phyloP scores from a whole-genome alignment of 2,888 invertebrate genomes.

The Congeria kusceri region DNA sequence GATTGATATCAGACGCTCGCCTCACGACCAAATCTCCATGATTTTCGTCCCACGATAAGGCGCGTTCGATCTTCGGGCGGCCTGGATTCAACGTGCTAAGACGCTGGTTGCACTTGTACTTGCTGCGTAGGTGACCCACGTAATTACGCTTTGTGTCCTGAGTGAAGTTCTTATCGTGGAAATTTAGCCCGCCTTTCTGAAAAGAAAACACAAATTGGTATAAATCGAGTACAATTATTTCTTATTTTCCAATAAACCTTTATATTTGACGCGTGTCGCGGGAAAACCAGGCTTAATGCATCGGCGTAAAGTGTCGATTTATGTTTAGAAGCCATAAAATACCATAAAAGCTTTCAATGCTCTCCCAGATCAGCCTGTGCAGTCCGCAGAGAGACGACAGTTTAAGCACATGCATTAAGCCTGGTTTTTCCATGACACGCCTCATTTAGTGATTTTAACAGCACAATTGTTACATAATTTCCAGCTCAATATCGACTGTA shows the following conservation, averaged over 20 bases:
- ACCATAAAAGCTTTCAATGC: no score
- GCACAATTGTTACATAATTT: no score
- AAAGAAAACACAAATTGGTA: conserved; percentile 12
- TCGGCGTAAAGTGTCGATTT: background rate
- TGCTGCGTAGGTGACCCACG: conserved; percentile 44
- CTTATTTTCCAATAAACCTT: no score
- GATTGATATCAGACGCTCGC: conserved; percentile 52
- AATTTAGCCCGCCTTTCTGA: conserved; percentile 42
- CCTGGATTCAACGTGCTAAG: conserved; percentile 33
- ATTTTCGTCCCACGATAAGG: conserved; percentile 51
- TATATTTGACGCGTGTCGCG: no score
- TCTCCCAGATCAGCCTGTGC: no score
- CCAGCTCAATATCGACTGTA: no score
- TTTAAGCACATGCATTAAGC: no score
- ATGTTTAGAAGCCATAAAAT: background rate
- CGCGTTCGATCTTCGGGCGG: conserved; percentile 21
- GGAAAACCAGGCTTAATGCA: background rate
- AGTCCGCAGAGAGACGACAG: no score
- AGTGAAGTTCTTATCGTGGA: conserved; percentile 60
- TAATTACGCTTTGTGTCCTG: conserved; percentile 33
- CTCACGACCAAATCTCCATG: conserved; percentile 22
- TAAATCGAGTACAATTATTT: no score
- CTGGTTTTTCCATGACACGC: no score
- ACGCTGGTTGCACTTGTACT: conserved; percentile 51
- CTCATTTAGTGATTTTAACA: no score